Evolutionary conservation across 1,140 invertebrate genomes (phyloP), one percentile per base, ranked within the genome.

Genomic region (Sycobia sp.): DNA sequence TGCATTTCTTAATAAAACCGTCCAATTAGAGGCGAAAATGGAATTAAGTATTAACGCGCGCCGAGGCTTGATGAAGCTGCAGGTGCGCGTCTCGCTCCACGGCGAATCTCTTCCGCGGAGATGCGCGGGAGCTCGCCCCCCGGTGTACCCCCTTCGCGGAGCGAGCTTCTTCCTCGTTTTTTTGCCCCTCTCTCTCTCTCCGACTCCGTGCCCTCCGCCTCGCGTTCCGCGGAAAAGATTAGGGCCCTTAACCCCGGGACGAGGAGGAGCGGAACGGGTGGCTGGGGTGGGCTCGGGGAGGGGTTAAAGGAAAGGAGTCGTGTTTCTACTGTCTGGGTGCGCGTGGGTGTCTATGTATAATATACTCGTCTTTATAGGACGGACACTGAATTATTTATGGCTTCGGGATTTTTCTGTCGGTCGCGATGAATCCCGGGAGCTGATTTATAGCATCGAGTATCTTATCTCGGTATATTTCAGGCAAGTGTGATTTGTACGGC

Each of bases 1-100:
- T 82, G 79, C 77, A 82, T 81, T 72, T 75, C 76, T 80, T 81
- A 77, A 81, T 81, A 82, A 82, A 82, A 80, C 74, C 74, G 73
- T 80, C 77, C 78, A 82, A 82, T 82, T 82, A 82, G 69, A 62
- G 68, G 66, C 62, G 71, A 75, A 71, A 77, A 81, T 81, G 76
- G 75, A 81, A 82, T 82, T 82, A 81, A 76, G 76, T 77, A 80
- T 80, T 59, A 59, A 53, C 47, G 32, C 29, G 22, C 5, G 29
- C 7, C 4, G 53, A 53, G 29, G 22, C 36, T n/a, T 39, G 51
- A 54, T 54, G 51, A n/a, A 54, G 36, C 43, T 36, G 38, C 58
- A 53, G 47, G 49, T 51, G 58, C 25, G 57, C 43, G 23, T 44
- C 44, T 55, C 44, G 43, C n/a, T n/a, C n/a, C n/a, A n/a, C n/a